Evolutionary conservation across 2,888 invertebrate species (phyloP).

Genomic region (Cyaniris semiargus): DNA sequence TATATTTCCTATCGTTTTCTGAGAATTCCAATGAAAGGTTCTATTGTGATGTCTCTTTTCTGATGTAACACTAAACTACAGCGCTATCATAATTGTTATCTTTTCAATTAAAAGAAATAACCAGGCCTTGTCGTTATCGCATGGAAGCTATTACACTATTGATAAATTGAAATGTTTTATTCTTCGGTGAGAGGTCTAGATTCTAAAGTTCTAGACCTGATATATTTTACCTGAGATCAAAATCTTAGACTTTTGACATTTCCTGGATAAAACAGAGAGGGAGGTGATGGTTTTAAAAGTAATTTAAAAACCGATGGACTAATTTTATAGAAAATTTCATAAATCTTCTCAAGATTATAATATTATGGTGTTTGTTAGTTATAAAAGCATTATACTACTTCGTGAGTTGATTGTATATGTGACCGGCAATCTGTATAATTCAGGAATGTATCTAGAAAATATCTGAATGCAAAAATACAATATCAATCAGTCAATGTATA

Average conservation of each 20-base stretch:
- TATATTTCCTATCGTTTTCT: slow-evolving; percentile 3
- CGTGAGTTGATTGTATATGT: not conserved
- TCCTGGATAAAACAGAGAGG: not conserved
- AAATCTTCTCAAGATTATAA: not conserved
- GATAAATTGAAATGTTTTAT: not conserved
- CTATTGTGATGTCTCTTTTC: not conserved
- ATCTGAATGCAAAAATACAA: no score
- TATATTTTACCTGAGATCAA: not conserved
- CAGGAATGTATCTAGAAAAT: no score
- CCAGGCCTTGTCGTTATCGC: not conserved
- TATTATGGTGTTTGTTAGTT: not conserved
- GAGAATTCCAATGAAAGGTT: not conserved
- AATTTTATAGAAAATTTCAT: no score
- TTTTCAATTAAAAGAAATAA: slow-evolving; percentile 3
- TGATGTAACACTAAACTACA: slow-evolving; percentile 8
- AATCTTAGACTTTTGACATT: not conserved
- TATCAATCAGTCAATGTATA: no score
- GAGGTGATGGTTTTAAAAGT: no score
- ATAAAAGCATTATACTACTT: not conserved
- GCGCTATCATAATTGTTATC: not conserved
- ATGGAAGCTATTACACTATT: slow-evolving; percentile 7
- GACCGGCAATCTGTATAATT: no score
- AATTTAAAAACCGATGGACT: no score
- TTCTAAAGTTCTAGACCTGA: not conserved
- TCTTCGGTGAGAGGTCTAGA: not conserved